Percentiles rank a stretch among this genome's conserved stretches.
These are phyloP conservation scores for Xestia sexstrigata DNA, from an alignment of 2,888 invertebrate genomes.

Conservation along the genomic window DNA sequence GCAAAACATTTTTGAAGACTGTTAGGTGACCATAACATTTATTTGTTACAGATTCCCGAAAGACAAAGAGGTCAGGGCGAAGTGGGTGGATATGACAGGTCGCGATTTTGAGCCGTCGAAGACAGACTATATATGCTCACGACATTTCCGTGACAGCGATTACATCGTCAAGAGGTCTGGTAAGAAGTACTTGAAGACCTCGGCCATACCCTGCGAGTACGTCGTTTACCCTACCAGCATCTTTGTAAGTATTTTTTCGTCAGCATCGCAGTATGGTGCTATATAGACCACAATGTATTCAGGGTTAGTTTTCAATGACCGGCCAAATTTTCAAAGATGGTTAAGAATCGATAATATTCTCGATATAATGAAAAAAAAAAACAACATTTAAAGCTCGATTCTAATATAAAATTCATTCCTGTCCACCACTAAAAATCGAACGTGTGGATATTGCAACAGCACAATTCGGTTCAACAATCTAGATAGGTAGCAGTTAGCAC, in stretches of 20 bases:
- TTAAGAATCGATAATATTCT: too few relatives aligned
- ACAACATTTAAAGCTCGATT: too few relatives aligned
- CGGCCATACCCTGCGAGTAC: conserved; percentile 39
- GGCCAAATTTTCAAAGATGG: too few relatives aligned
- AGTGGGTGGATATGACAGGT: conserved; percentile 18
- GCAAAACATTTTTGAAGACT: not conserved
- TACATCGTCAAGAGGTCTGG: conserved; percentile 38
- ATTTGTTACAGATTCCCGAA: conserved; percentile 31
- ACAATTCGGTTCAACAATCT: too few relatives aligned
- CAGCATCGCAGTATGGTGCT: too few relatives aligned
- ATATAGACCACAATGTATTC: too few relatives aligned
- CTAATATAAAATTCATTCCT: too few relatives aligned
- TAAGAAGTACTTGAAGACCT: conserved; percentile 6
- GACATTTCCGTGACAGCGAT: conserved; percentile 36
- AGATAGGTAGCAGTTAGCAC: too few relatives aligned
- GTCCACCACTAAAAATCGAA: too few relatives aligned
- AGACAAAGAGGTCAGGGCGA: not conserved
- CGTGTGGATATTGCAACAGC: too few relatives aligned
- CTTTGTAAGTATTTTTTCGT: conserved; percentile 26
- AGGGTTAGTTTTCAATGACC: too few relatives aligned
- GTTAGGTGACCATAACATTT: not conserved
- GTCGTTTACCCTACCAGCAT: conserved; percentile 20
- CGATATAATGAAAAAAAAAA: too few relatives aligned
- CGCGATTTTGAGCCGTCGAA: not conserved
- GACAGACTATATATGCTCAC: conserved; percentile 6